Conservation (phyloP, 2,113 vertebrate genomes). For the Onychostruthus taczanowskii region DNA sequence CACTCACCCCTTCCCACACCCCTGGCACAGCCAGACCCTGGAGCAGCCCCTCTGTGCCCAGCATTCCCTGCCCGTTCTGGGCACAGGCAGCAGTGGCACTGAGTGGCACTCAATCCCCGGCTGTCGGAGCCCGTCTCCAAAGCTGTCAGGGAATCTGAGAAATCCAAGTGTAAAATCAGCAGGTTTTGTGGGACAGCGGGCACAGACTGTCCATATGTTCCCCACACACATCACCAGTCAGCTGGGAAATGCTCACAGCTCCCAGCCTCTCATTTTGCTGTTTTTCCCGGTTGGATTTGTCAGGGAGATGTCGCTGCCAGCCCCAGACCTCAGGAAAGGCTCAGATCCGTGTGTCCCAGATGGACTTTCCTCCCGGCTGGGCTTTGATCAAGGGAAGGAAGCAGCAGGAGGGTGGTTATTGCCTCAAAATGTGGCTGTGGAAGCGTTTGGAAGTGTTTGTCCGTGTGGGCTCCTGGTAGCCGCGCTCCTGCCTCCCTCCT, state of each 20-base stretch:
- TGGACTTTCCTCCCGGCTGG: constrained; percentile 58
- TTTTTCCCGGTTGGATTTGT: constrained; percentile 54
- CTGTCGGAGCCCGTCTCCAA: constrained; percentile 16
- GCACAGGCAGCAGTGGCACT: not conserved
- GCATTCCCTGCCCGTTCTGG: not conserved
- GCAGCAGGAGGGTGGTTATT: not conserved
- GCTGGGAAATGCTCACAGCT: constrained; percentile 48
- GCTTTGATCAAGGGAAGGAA: constrained; percentile 45
- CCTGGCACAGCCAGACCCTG: rapidly evolving
- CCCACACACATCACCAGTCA: constrained; percentile 64
- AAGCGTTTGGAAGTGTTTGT: not conserved
- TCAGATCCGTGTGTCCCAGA: constrained; percentile 44
- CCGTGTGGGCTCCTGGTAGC: rapidly evolving
- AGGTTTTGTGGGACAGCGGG: constrained; percentile 52
- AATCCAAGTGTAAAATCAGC: constrained; percentile 57
- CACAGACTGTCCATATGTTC: constrained; percentile 63
- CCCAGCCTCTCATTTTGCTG: constrained; percentile 38
- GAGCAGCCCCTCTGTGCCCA: not conserved
- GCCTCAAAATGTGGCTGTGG: not conserved
- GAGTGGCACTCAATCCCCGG: not conserved
- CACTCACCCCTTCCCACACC: not conserved
- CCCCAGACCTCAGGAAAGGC: constrained; percentile 6
- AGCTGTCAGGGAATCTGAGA: constrained; percentile 63
- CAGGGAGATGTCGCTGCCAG: constrained; percentile 58
- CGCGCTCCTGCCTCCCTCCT: not conserved